Evolutionary conservation across 2,113 vertebrate genomes (phyloP).

Genomic region (crab-eating macaque (Macaca fascicularis)): T2T-MFA8v1.1 NC_088376.1:92816501-92817000

Average conservation of each 20-base stretch:
- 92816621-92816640: conserved; percentile 54
- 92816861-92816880: conserved; percentile 84
- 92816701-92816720: conserved; percentile 71
- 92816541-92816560: conserved; percentile 82
- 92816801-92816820: conserved; percentile 70
- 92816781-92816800: conserved; percentile 63
- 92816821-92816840: conserved; percentile 84
- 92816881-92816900: conserved; percentile 79
- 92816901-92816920: conserved; percentile 66
- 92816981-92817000: conserved; percentile 59
- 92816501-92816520: conserved; percentile 70
- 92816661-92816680: conserved; percentile 69
- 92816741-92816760: conserved; percentile 66
- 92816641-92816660: conserved; percentile 35
- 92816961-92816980: conserved; percentile 71
- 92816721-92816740: conserved; percentile 73
- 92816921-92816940: conserved; percentile 65
- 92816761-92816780: conserved; percentile 63
- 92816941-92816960: conserved; percentile 62
- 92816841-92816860: conserved; percentile 83
- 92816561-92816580: conserved; percentile 75
- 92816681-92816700: conserved; percentile 71
- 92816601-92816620: conserved; percentile 49
- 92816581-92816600: conserved; percentile 31
- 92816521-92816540: conserved; percentile 81